A percentile compares a stretch with the other conserved stretches of the same genome.
These are phyloP conservation scores for Sussaba pulchella DNA, from an alignment of 2,888 invertebrate genomes.

Conservation along the genomic window DNA sequence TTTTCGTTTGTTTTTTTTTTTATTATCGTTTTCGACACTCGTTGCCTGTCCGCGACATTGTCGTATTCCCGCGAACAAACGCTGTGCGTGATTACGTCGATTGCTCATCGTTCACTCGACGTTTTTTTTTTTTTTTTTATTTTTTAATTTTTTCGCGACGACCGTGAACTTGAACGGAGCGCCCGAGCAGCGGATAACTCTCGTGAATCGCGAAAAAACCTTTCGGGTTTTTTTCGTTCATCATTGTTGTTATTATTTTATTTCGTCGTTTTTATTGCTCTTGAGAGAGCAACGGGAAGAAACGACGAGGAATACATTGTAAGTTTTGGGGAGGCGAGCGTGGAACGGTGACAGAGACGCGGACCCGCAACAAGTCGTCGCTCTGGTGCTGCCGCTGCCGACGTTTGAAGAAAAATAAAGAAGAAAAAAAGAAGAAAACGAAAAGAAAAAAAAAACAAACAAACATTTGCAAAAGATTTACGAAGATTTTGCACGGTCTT, in stretches of 20 bases:
- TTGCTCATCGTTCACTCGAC: background rate
- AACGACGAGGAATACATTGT: conserved; percentile 22
- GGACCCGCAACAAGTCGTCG: conserved; percentile 23
- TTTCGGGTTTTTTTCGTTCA: too few species aligned
- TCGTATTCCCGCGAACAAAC: too few species aligned
- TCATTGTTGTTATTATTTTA: too few species aligned
- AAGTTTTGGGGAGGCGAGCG: background rate
- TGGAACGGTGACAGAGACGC: background rate
- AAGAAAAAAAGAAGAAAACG: conserved; percentile 1
- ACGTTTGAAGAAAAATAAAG: background rate
- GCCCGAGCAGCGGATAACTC: background rate
- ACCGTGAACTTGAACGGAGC: conserved; percentile 1
- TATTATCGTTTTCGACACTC: background rate
- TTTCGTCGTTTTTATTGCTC: background rate
- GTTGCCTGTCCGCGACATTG: background rate
- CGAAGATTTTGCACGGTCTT: conserved; percentile 40
- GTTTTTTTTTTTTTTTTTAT: background rate
- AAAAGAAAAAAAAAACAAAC: background rate
- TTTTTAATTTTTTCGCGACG: too few species aligned
- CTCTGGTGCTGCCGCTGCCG: conserved; percentile 3
- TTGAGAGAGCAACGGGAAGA: background rate
- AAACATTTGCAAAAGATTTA: background rate
- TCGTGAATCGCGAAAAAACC: too few species aligned
- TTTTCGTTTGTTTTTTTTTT: background rate
- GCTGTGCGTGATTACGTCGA: background rate